Evolutionary conservation across 2,113 vertebrate genomes (phyloP), one percentile per base, ranked within the genome.

Genomic region (Osmerus mordax): DNA sequence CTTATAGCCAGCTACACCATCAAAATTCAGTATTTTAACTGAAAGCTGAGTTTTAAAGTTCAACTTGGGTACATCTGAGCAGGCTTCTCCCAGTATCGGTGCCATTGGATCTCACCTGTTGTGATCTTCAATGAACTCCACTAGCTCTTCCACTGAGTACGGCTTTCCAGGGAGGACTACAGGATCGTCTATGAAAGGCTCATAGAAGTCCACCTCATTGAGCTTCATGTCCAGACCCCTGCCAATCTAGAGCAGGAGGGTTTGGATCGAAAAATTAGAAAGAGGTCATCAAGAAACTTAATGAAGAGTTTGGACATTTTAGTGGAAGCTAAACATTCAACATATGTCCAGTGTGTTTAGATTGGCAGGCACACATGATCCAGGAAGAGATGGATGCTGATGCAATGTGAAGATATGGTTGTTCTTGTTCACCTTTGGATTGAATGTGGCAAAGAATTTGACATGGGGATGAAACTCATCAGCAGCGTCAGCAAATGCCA

Each of bases 401-500:
- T 56, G 16, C 15, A 56, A 6, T 47, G 7, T 47, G 41, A 47
- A 53, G 60, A 18, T 15, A 70, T 23, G 41, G 54, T 11, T 53
- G n/a, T 8, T 69, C 29, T 72, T 52, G 28, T 82, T 65, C 75
- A 95, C 96, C 93, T 95, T 96, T 82, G 91, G 65, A 76, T 89
- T 95, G 54, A 97, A 97, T 51, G 96, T 98, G 61, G 95, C 95
- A 67, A 92, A 97, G 90, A 98, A 98, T 62, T 91, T 88, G 81
- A 97, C 90, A 86, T 95, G 95, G 64, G 96, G 96, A 61, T 97
- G 96, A 69, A 96, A 97, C 76, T 96, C 94, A 76, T 94, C 95
- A 0, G 96, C 96, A 2, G 95, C 95, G 0, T 95, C 95, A 65
- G 85, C 91, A 3, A 71, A 98, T 67, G 94, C 96, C 36, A 93